phyloP scores from a whole-genome alignment of 2,888 invertebrate species.

The Steromphala cineraria region DNA sequence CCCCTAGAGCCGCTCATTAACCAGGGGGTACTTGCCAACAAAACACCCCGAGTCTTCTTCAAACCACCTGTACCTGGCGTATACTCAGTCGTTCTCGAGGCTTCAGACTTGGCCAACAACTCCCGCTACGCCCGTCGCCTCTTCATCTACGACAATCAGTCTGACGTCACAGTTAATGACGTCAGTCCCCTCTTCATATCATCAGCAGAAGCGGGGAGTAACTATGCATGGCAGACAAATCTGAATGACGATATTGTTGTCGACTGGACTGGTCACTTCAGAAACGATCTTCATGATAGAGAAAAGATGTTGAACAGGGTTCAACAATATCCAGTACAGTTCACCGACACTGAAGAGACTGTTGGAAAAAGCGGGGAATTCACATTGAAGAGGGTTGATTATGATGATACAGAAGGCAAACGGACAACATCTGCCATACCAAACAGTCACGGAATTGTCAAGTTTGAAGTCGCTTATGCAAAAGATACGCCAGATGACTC shows the following conservation, averaged over 20 bases:
- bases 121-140: slow-evolving; percentile 46
- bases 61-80: slow-evolving; percentile 40
- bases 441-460: slow-evolving; percentile 42
- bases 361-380: not conserved
- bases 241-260: slow-evolving; percentile 26
- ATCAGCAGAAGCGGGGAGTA: slow-evolving; percentile 35
- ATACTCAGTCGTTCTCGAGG: slow-evolving; percentile 49
- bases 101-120: slow-evolving; percentile 52
- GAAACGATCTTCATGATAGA: slow-evolving; percentile 27
- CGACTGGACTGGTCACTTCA: slow-evolving; percentile 41
- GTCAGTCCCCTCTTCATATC: slow-evolving; percentile 30
- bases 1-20: slow-evolving; percentile 15
- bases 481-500: not conserved
- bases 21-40: not conserved
- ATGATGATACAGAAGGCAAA: slow-evolving; percentile 41
- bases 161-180: slow-evolving; percentile 26
- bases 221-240: slow-evolving; percentile 45
- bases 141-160: slow-evolving; percentile 44
- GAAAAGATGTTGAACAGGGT: slow-evolving; percentile 36
- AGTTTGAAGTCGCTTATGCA: not conserved
- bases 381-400: not conserved
- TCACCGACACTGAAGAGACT: not conserved
- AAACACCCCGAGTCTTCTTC: slow-evolving; percentile 1
- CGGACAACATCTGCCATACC: slow-evolving; percentile 38
- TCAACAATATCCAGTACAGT: slow-evolving; percentile 33